These are phyloP conservation scores for Agrochola lychnidis DNA, from an alignment of 2,888 invertebrate genomes.

Conservation along the genomic window DNA sequence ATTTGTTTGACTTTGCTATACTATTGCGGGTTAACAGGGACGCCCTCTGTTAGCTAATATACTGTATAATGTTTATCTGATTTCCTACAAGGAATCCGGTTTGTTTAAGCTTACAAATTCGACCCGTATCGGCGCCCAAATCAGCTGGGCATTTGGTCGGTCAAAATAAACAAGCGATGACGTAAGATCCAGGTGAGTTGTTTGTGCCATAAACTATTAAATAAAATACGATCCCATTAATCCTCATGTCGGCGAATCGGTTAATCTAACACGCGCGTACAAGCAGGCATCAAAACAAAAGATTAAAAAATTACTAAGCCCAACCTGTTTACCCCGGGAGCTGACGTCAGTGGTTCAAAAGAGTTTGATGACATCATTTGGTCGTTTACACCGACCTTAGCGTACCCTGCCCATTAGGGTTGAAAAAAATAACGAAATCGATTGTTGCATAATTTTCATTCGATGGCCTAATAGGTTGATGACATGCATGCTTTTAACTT, in stretches of 20 bases:
- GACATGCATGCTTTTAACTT: constrained; percentile 33
- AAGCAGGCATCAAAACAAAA: constrained; percentile 71
- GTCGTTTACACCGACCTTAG: constrained; percentile 74
- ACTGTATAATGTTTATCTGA: neutral
- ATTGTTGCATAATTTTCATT: constrained; percentile 40
- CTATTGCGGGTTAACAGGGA: no score
- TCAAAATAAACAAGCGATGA: constrained; percentile 54
- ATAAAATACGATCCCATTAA: constrained; percentile 65
- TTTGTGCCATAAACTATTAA: constrained; percentile 52
- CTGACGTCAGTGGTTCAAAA: constrained; percentile 76
- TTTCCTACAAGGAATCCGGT: constrained; percentile 9
- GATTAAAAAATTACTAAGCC: constrained; percentile 74
- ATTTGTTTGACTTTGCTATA: no score
- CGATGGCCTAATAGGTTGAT: constrained; percentile 15
- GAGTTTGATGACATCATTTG: constrained; percentile 79
- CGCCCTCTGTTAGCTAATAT: no score
- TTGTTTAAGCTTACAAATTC: constrained; percentile 20
- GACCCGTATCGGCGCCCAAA: constrained; percentile 4
- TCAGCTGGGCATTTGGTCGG: constrained; percentile 34
- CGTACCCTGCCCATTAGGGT: constrained; percentile 69
- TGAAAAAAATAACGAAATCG: constrained; percentile 61
- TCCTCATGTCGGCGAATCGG: constrained; percentile 57
- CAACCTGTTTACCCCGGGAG: constrained; percentile 72
- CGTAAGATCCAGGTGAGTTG: constrained; percentile 53
- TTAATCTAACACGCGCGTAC: constrained; percentile 65